These are phyloP conservation scores for Fragum whitleyi DNA, from an alignment of 2,888 invertebrate species.

Conservation along the genomic window DNA sequence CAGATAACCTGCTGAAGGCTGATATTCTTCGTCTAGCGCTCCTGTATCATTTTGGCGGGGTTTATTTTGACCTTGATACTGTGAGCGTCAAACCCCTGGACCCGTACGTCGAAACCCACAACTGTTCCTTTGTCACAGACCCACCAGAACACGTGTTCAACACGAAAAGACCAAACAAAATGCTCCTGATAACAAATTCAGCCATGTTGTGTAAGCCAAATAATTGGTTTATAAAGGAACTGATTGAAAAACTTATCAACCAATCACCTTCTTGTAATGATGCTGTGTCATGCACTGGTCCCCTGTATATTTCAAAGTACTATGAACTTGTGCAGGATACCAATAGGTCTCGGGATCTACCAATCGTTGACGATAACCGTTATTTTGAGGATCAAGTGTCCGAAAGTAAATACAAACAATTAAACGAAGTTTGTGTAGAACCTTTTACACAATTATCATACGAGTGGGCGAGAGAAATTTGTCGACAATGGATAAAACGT, in stretches of 20 bases:
- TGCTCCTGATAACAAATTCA: neutral
- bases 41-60: neutral
- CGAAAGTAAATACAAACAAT: neutral
- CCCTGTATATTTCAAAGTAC: neutral
- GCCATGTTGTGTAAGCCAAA: neutral
- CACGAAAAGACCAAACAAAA: neutral
- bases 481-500: neutral
- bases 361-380: neutral
- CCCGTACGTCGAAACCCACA: slow-evolving; percentile 8
- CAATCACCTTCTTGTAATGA: neutral
- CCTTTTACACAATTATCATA: neutral
- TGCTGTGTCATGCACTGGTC: neutral
- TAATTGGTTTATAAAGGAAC: neutral
- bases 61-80: slow-evolving; percentile 7
- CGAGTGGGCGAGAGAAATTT: neutral
- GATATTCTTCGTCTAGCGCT: slow-evolving; percentile 5
- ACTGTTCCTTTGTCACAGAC: neutral
- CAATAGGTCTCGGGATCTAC: neutral
- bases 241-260: neutral
- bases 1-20: slow-evolving; percentile 1
- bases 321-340: neutral
- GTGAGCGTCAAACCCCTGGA: slow-evolving; percentile 5
- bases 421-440: neutral
- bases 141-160: slow-evolving; percentile 3
- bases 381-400: neutral